Evolutionary conservation across 2,797 vertebrate species (phyloP).

Genomic region (Caiman crocodilus): DNA sequence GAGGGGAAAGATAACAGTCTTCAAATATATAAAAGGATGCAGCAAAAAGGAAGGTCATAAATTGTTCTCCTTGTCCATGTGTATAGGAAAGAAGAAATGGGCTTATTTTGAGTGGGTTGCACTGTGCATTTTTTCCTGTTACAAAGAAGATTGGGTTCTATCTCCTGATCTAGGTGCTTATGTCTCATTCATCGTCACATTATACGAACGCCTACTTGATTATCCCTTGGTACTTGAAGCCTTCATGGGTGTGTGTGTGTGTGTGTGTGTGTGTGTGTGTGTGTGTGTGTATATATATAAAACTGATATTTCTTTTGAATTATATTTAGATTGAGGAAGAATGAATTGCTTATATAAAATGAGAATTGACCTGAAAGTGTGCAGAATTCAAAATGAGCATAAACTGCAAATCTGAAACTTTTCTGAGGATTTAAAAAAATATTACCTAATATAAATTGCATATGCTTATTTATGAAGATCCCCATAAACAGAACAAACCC

Average conservation of each 20-base stretch:
- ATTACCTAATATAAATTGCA: no score
- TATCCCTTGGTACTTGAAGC: neutral
- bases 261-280: no score
- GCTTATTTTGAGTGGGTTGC: no score
- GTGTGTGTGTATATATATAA: neutral
- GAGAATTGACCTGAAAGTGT: neutral
- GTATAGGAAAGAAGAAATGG: no score
- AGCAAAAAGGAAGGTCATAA: no score
- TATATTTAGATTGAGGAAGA: neutral
- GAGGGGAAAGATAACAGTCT: no score
- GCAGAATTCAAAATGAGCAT: neutral
- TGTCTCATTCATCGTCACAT: neutral
- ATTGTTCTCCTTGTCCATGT: no score
- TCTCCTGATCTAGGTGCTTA: neutral
- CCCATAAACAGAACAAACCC: no score
- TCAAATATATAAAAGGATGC: no score
- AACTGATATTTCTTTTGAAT: neutral
- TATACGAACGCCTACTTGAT: neutral
- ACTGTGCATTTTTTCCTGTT: neutral
- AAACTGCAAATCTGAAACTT: neutral
- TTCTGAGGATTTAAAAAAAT: neutral
- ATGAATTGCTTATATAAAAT: neutral
- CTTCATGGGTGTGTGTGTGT: no score
- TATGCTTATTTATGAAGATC: no score
- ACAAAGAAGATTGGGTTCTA: neutral